These are phyloP conservation scores for Lytechinus pictus DNA, from an alignment of 35 echinoderm and acorn worm genomes.

Conservation along the genomic window DNA sequence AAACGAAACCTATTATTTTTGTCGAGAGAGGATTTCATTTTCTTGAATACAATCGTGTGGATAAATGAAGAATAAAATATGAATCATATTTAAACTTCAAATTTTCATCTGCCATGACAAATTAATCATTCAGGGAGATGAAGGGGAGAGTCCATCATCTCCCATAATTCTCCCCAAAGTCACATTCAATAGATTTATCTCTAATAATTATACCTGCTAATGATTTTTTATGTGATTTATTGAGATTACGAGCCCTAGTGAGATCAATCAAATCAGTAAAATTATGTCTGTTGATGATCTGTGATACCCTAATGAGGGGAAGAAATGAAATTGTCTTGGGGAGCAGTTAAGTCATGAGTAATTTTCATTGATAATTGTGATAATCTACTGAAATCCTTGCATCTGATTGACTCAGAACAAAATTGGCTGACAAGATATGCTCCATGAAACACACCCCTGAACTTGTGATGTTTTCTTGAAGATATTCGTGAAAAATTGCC, in stretches of 20 bases:
- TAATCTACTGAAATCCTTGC: too few relatives aligned
- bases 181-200: neutral
- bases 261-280: neutral
- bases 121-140: neutral
- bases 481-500: too few relatives aligned
- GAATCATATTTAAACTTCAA: neutral
- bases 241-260: neutral
- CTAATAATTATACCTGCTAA: neutral
- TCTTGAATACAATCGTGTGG: too few relatives aligned
- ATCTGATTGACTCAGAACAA: too few relatives aligned
- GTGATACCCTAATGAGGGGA: neutral
- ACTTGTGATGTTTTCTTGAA: too few relatives aligned
- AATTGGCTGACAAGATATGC: too few relatives aligned
- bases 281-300: neutral
- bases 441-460: too few relatives aligned
- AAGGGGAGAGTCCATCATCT: neutral
- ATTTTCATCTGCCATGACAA: neutral
- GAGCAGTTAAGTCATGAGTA: too few relatives aligned
- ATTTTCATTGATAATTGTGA: too few relatives aligned
- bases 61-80: too few relatives aligned
- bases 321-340: neutral
- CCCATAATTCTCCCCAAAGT: neutral
- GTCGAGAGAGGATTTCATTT: too few relatives aligned
- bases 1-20: too few relatives aligned
- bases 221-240: neutral